Conservation (phyloP, 2,797 vertebrate genomes). For the Syngnathus rostellatus region DNA sequence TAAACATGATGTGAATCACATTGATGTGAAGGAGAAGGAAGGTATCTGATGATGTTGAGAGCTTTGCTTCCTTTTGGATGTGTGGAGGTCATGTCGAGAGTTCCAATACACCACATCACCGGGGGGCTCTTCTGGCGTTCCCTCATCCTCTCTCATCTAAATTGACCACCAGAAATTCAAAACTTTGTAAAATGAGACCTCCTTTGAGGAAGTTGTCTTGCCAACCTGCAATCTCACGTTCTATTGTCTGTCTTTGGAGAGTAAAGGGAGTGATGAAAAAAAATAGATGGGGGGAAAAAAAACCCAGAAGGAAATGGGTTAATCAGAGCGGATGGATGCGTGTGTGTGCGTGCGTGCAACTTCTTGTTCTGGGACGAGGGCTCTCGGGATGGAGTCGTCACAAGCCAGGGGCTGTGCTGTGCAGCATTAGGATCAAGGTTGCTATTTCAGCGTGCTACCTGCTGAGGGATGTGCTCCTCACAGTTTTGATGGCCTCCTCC, state of each 20-base stretch:
- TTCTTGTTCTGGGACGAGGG: constrained; percentile 37
- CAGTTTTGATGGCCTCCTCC: constrained; percentile 52
- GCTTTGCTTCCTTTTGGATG: background rate
- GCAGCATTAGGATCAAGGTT: constrained; percentile 67
- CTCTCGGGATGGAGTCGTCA: constrained; percentile 60
- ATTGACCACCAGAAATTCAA: constrained; percentile 56
- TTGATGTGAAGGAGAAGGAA: background rate
- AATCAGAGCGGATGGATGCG: constrained; percentile 32
- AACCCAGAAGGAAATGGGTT: constrained; percentile 32
- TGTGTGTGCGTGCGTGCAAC: constrained; percentile 20
- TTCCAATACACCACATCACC: background rate
- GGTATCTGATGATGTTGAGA: background rate
- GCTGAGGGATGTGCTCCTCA: constrained; percentile 61
- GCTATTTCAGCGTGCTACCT: constrained; percentile 63
- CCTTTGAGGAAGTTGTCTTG: constrained; percentile 32
- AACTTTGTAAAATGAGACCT: constrained; percentile 52
- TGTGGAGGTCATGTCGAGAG: background rate
- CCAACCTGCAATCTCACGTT: constrained; percentile 31
- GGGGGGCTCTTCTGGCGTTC: constrained; percentile 55
- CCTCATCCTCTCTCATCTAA: constrained; percentile 52
- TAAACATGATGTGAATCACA: background rate
- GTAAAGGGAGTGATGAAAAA: constrained; percentile 18
- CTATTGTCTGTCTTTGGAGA: constrained; percentile 31
- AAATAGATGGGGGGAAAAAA: constrained; percentile 5
- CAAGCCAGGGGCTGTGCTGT: constrained; percentile 49